A percentile compares a stretch with the other conserved stretches of the same genome.
Evolutionary conservation across 2,888 invertebrate genomes (phyloP).

Genomic region (Serripes groenlandicus): DNA sequence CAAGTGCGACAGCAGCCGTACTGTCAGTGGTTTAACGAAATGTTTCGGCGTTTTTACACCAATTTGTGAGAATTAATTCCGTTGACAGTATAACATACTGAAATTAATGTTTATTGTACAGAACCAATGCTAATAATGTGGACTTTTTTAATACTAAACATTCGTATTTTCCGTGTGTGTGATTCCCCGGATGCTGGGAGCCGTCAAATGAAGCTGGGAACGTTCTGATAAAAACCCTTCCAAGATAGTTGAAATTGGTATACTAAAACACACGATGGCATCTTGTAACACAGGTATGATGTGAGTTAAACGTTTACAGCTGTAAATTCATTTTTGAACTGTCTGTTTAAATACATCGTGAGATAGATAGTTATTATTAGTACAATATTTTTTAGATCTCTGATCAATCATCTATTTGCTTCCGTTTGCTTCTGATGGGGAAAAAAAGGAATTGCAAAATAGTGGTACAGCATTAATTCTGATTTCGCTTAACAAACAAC

Average conservation of each 20-base stretch:
- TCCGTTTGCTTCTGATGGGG: no score
- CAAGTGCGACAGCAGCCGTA: conserved; percentile 50
- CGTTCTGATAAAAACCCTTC: background rate
- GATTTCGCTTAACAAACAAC: no score
- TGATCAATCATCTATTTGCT: no score
- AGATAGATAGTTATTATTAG: no score
- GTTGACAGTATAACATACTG: no score
- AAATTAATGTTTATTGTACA: background rate
- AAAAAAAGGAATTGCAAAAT: no score
- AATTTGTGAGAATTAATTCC: background rate
- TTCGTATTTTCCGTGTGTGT: conserved; percentile 9
- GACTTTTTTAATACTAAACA: background rate
- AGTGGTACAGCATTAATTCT: no score
- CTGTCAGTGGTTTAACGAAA: conserved; percentile 4
- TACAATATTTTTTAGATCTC: no score
- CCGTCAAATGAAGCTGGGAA: conserved; percentile 36
- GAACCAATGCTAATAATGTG: background rate
- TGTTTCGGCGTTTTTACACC: background rate
- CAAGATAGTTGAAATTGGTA: background rate
- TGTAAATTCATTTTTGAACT: no score
- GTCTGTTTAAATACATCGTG: no score
- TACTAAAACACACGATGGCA: conserved; percentile 2
- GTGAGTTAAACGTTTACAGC: no score
- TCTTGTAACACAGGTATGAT: conserved; percentile 16
- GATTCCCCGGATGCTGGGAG: conserved; percentile 37